phyloP scores from a whole-genome alignment of 2,113 vertebrate genomes.

The Gnathonemus echidnorhynchus region DNA sequence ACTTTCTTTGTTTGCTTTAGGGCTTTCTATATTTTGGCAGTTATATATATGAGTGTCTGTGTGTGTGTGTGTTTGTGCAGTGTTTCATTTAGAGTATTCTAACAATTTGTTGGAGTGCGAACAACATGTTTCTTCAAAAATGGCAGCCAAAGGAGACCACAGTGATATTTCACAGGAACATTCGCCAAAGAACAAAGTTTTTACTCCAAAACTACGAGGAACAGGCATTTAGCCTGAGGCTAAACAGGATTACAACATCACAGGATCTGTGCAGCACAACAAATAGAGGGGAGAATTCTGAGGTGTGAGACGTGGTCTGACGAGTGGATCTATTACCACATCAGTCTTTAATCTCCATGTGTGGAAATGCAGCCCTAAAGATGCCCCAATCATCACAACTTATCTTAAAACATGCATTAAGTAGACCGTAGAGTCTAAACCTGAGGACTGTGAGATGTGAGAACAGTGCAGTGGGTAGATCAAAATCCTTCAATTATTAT shows the following conservation, averaged over 20 bases:
- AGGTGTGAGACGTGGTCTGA: not conserved
- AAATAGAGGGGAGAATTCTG: not conserved
- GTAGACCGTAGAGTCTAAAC: not conserved
- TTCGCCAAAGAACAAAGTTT: not conserved
- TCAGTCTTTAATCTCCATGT: not conserved
- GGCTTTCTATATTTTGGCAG: not conserved
- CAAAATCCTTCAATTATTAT: not conserved
- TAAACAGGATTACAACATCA: conserved; percentile 3
- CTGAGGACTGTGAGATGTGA: not conserved
- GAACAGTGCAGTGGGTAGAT: not conserved
- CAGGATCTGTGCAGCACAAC: not conserved
- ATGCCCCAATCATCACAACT: not conserved
- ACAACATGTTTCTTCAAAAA: not conserved
- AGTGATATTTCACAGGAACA: conserved; percentile 7
- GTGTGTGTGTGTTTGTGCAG: not conserved
- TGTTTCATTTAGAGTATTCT: not conserved
- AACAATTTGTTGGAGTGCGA: not conserved
- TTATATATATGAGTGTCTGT: not conserved
- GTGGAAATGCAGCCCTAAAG: not conserved
- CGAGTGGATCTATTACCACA: not conserved
- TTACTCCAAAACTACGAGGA: conserved; percentile 1
- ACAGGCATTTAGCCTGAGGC: not conserved
- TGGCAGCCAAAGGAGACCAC: not conserved
- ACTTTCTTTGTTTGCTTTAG: not conserved
- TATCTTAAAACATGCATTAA: not conserved